Base-by-base conservation (phyloP, 2,888 invertebrate species). In the Drosophila anomelani region DNA sequence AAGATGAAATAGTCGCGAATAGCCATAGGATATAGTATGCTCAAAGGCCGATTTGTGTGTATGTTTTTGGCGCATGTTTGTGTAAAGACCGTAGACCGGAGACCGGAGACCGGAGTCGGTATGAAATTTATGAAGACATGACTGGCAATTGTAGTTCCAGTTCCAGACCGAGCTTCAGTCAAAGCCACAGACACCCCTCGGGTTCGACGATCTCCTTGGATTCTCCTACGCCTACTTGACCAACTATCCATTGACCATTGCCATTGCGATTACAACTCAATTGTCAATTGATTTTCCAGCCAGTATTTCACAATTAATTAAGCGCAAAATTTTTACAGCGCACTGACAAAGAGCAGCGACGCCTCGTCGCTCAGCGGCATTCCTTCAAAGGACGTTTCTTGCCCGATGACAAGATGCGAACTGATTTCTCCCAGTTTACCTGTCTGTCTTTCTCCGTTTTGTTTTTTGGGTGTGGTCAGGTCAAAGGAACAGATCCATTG, bases 101-200 rank as follows among this genome's bases (percentile, higher is more conserved):
- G 76, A 71, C 73, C 67, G 71, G 76, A 20, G 20, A 20, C 20
- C 20, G 20, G 20, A 20, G 34, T 51, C 79, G 76, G 78, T 85
- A 85, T 83, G 78, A 85, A 86, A 86, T 86, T 86, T 86, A 86
- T 86, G 85, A 86, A 87, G 88, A 86, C 85, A 86, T 86, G 85
- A 85, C 88, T 85, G 80, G 83, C 85, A 86, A 86, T 86, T 86
- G 85, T 88, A 86, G 84, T 85, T 85, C 74, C 67, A 55, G 60
- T 39, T 55, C 60, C 55, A 55, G 55, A 41, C 77, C 15, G 39
- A n/a, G 39, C 20, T 32, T 44, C 39, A 20, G 51, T 34, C 51
- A 5, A 8, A 51, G 51, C 32, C 49, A 20, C 17, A 4, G 49
- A 26, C 49, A 29, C 7, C 8, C 20, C 20, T n/a, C 51, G 80